These are phyloP conservation scores for Chloroclystis v-ata DNA, from an alignment of 2,888 invertebrate species.

Conservation along the genomic window DNA sequence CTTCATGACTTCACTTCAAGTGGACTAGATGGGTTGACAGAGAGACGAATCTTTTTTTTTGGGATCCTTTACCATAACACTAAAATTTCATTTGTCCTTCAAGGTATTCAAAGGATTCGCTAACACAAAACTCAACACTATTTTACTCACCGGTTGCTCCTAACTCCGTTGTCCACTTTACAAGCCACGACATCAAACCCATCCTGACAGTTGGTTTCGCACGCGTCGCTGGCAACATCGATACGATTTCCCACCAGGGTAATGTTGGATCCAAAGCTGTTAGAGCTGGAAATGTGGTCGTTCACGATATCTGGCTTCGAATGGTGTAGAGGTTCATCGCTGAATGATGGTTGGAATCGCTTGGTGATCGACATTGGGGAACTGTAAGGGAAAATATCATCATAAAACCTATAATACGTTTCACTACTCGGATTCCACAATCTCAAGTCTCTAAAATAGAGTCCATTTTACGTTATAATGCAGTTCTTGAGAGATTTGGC, in stretches of 20 bases:
- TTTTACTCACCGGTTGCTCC: conserved; percentile 57
- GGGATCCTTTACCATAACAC: too few species aligned
- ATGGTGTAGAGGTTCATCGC: conserved; percentile 58
- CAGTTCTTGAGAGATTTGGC: too few species aligned
- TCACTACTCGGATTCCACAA: too few species aligned
- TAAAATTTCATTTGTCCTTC: too few species aligned
- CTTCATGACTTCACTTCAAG: too few species aligned
- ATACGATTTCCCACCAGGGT: conserved; percentile 92
- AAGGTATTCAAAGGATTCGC: too few species aligned
- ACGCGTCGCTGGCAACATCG: conserved; percentile 79
- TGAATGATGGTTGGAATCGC: conserved; percentile 56
- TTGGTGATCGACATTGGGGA: conserved; percentile 53
- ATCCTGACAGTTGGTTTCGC: conserved; percentile 38
- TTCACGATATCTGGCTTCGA: conserved; percentile 43
- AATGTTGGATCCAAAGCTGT: conserved; percentile 89
- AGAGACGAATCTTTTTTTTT: too few species aligned
- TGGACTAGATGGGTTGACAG: too few species aligned
- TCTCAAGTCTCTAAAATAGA: too few species aligned
- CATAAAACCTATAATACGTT: too few species aligned
- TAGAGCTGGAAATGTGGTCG: conserved; percentile 69
- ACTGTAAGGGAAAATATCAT: conserved; percentile 28
- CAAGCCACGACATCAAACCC: conserved; percentile 82
- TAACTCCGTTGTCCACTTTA: conserved; percentile 78
- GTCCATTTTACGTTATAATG: too few species aligned
- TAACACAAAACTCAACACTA: too few species aligned